Conservation (phyloP, 1,140 invertebrate genomes). For the Acyrthosiphon pisum region DNA sequence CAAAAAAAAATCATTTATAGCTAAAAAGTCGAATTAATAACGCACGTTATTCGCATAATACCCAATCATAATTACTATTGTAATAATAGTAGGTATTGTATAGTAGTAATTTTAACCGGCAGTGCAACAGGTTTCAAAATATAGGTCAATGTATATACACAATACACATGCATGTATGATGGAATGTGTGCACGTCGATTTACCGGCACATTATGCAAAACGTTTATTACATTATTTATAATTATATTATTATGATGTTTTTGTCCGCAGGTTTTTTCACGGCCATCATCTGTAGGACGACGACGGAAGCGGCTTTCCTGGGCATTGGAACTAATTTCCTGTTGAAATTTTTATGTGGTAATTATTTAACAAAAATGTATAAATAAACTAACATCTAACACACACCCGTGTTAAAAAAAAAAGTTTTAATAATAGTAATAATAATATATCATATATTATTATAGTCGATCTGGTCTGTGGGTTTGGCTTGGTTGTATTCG, state of each 20-base stretch:
- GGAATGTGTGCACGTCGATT: background rate
- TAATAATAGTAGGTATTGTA: no score
- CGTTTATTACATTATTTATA: background rate
- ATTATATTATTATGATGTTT: background rate
- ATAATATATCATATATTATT: no score
- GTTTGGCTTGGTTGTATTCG: no score
- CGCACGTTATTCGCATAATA: no score
- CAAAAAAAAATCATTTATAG: no score
- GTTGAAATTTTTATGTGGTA: conserved; percentile 58
- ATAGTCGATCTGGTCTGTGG: no score
- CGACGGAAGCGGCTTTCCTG: conserved; percentile 58
- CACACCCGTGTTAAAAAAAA: background rate
- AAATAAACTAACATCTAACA: background rate
- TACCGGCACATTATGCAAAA: background rate
- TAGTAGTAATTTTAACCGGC: no score
- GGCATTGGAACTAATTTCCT: conserved; percentile 58
- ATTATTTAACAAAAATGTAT: background rate
- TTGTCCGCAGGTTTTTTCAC: conserved; percentile 50
- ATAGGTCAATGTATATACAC: no score
- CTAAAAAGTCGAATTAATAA: no score
- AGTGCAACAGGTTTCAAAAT: no score
- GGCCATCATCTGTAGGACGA: conserved; percentile 36
- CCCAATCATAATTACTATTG: no score
- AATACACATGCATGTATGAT: background rate
- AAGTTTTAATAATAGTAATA: background rate